phyloP scores from a whole-genome alignment of 2,888 invertebrate genomes.

The Ormyrus pomaceus region DNA sequence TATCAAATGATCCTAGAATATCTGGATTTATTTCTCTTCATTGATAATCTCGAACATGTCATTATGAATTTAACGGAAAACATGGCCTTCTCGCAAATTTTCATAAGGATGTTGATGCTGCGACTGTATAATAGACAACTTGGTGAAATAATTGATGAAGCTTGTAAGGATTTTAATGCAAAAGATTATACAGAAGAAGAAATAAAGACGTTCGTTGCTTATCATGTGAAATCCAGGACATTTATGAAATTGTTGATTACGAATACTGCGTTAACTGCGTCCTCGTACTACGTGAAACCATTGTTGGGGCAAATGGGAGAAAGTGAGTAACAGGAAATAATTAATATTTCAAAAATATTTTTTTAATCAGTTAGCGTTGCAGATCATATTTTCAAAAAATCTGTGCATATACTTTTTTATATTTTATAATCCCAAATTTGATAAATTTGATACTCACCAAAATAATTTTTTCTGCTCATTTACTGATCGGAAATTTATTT shows the following conservation, averaged over 20 bases:
- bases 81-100: slow-evolving; percentile 66
- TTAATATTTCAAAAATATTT: not conserved
- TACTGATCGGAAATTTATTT: too few species aligned
- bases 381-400: too few species aligned
- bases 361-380: not conserved
- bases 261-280: slow-evolving; percentile 64
- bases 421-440: not conserved
- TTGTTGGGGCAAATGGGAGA: slow-evolving; percentile 60
- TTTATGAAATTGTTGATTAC: slow-evolving; percentile 63
- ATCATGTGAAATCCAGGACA: slow-evolving; percentile 62
- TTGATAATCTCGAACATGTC: slow-evolving; percentile 65
- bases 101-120: slow-evolving; percentile 65
- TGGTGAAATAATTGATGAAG: slow-evolving; percentile 62
- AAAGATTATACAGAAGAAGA: slow-evolving; percentile 61
- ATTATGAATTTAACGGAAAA: slow-evolving; percentile 68
- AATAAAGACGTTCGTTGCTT: slow-evolving; percentile 59
- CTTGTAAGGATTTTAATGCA: slow-evolving; percentile 62
- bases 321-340: slow-evolving; percentile 52
- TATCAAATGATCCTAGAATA: slow-evolving; percentile 68
- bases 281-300: slow-evolving; percentile 66
- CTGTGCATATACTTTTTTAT: too few species aligned
- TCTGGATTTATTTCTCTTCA: slow-evolving; percentile 63
- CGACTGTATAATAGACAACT: slow-evolving; percentile 62
- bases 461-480: too few species aligned
- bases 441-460: not conserved